Evolutionary conservation across 2,113 vertebrate genomes (phyloP).

Genomic region (Paramisgurnus dabryanus): DNA sequence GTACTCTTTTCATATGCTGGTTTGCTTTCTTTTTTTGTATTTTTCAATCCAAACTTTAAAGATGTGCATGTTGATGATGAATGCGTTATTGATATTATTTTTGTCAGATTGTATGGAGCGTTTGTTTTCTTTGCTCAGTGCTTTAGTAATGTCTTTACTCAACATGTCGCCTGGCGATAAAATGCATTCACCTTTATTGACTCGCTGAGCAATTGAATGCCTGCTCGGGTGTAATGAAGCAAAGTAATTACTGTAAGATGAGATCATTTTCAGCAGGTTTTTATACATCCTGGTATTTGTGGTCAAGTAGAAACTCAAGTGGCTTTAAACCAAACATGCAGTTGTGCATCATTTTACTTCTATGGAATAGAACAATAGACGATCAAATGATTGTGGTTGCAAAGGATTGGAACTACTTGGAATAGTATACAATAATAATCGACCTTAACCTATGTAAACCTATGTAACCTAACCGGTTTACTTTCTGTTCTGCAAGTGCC

Average conservation of each 20-base stretch:
- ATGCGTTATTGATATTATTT: neutral
- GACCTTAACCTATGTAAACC: neutral
- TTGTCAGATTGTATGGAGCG: too few relatives aligned
- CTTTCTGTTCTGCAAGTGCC: slow-evolving; percentile 52
- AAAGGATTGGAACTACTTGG: neutral
- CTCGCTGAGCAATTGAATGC: neutral
- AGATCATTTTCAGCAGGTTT: neutral
- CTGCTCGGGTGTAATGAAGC: neutral
- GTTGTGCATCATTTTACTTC: neutral
- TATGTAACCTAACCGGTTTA: neutral
- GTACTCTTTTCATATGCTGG: neutral
- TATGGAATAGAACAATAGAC: neutral
- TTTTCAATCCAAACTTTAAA: neutral
- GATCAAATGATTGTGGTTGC: neutral
- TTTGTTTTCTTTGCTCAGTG: neutral
- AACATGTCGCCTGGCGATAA: neutral
- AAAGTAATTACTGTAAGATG: too few relatives aligned
- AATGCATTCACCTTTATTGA: neutral
- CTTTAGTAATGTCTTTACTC: neutral
- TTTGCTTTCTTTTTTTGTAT: neutral
- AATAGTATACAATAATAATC: neutral
- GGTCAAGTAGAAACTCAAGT: neutral
- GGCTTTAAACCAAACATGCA: neutral
- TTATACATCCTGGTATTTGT: neutral
- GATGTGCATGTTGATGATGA: too few relatives aligned